These are phyloP conservation scores for Suncus etruscus DNA, from an alignment of 2,113 vertebrate genomes.

Conservation along the genomic window DNA sequence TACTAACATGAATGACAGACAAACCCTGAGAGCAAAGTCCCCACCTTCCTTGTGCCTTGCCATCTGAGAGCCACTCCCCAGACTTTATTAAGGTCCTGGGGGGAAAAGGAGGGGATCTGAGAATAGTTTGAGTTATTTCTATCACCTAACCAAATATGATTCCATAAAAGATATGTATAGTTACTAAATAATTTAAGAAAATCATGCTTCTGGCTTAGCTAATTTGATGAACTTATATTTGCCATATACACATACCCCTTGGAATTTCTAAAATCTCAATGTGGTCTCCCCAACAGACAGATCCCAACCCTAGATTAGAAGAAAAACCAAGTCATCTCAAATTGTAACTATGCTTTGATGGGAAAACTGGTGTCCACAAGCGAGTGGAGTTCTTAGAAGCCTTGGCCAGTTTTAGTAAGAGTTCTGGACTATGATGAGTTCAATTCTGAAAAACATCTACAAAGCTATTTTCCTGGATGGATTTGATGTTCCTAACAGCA, in stretches of 20 bases:
- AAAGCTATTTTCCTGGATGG: background rate
- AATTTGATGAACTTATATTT: background rate
- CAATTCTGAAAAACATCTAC: background rate
- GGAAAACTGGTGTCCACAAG: background rate
- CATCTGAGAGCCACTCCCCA: background rate
- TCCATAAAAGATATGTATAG: background rate
- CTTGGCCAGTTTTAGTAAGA: background rate
- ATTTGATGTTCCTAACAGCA: background rate
- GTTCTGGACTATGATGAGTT: background rate
- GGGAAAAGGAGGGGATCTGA: background rate
- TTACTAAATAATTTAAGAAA: background rate
- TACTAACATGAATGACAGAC: background rate
- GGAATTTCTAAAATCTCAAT: background rate
- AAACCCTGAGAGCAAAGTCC: background rate
- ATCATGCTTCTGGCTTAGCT: background rate
- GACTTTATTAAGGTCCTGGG: background rate
- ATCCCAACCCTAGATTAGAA: background rate
- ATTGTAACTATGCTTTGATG: background rate
- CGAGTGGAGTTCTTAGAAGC: background rate
- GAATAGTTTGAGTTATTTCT: background rate
- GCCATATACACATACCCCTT: background rate
- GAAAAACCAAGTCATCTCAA: background rate
- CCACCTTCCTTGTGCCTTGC: background rate
- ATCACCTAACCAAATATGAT: background rate
- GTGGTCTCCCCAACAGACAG: background rate